Evolutionary conservation across 2,113 vertebrate genomes (phyloP).

Genomic region (Scartelaos histophorus): DNA sequence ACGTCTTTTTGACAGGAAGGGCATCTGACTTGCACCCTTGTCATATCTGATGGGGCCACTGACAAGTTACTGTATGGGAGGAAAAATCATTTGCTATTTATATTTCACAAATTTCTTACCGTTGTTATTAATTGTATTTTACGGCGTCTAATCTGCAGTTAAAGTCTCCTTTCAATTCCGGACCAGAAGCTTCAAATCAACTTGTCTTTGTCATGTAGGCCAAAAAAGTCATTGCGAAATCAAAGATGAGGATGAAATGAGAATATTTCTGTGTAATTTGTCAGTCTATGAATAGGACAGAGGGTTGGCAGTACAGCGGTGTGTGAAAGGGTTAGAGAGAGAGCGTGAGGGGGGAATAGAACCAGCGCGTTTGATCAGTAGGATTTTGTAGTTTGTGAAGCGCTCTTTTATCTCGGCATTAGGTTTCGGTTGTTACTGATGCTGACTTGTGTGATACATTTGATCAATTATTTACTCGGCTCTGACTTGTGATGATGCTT

Average conservation of each 20-base stretch:
- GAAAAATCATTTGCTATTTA: not conserved
- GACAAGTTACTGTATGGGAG: too few relatives aligned
- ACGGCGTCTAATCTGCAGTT: slow-evolving; percentile 18
- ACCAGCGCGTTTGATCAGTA: slow-evolving; percentile 62
- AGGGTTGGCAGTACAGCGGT: slow-evolving; percentile 49
- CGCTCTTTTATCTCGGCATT: slow-evolving; percentile 70
- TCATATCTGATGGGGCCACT: too few relatives aligned
- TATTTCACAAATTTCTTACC: not conserved
- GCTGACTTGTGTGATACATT: slow-evolving; percentile 72
- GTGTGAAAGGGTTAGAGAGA: slow-evolving; percentile 49
- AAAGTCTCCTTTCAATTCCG: slow-evolving; percentile 35
- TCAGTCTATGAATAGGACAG: slow-evolving; percentile 53
- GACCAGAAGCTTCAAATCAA: slow-evolving; percentile 41
- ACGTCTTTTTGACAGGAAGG: too few relatives aligned
- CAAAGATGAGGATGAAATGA: slow-evolving; percentile 48
- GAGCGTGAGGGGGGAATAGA: slow-evolving; percentile 30
- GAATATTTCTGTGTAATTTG: slow-evolving; percentile 37
- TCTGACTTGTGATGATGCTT: slow-evolving; percentile 46
- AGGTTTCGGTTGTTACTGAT: slow-evolving; percentile 68
- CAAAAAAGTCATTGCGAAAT: slow-evolving; percentile 44
- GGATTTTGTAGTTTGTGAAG: slow-evolving; percentile 66
- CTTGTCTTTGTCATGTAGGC: slow-evolving; percentile 46
- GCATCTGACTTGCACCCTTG: too few relatives aligned
- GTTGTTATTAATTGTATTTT: slow-evolving; percentile 6
- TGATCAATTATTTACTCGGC: slow-evolving; percentile 77